Percentiles rank a stretch among this genome's conserved stretches.
Conservation (phyloP, 1,140 invertebrate genomes). For the Oryzaephilus surinamensis region DNA sequence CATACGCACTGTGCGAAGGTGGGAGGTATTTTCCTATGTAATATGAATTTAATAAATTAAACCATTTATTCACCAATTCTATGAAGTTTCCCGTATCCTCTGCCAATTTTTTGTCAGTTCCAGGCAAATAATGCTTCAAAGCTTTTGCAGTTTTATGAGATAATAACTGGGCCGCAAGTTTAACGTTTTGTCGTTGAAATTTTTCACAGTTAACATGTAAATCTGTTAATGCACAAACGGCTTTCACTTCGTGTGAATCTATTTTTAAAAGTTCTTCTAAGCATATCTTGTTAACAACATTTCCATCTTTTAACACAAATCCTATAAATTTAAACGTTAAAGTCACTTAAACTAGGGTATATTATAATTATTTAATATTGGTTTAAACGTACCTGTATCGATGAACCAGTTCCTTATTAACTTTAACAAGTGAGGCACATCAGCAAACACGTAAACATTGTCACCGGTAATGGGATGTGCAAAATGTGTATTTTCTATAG, state of each 20-base stretch:
- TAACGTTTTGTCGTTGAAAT: constrained; percentile 11
- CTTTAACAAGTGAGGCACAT: constrained; percentile 16
- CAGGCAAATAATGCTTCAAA: constrained; percentile 1
- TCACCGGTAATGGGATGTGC: constrained; percentile 12
- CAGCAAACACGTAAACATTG: constrained; percentile 16
- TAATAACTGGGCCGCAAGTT: constrained; percentile 14
- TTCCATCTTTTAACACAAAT: too few species aligned
- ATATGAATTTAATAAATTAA: too few species aligned
- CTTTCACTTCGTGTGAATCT: constrained; percentile 10
- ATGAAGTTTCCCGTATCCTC: too few species aligned
- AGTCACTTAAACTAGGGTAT: too few species aligned
- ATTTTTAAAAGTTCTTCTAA: constrained; percentile 1
- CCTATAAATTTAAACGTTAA: too few species aligned
- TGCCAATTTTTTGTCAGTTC: not conserved
- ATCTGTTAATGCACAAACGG: constrained; percentile 7
- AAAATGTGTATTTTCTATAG: constrained; percentile 10
- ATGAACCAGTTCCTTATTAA: constrained; percentile 18
- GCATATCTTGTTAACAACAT: constrained; percentile 9
- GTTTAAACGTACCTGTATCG: constrained; percentile 15
- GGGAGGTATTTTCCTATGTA: too few species aligned
- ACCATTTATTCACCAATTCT: too few species aligned
- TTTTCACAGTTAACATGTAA: constrained; percentile 5
- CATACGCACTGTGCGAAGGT: too few species aligned
- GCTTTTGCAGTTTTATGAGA: constrained; percentile 12
- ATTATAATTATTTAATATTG: too few species aligned